These are phyloP conservation scores for Lamprologus sp. DNA, from an alignment of 2,113 vertebrate genomes.

Conservation along the genomic window DNA sequence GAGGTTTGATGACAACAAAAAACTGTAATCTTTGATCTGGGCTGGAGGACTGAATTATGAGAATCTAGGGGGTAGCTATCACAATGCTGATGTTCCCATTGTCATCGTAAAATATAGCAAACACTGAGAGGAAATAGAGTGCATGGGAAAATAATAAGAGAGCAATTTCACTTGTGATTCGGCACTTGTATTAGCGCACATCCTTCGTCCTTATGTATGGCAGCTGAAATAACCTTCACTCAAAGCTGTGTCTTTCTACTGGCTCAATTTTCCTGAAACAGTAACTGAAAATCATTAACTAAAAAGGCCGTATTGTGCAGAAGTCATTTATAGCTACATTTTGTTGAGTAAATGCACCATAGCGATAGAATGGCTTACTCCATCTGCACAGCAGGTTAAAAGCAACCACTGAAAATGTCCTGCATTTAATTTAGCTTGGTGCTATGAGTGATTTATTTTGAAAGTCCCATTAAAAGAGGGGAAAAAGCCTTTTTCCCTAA, in stretches of 20 bases:
- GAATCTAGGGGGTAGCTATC: background rate
- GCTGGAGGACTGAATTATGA: background rate
- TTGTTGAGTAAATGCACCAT: conserved; percentile 26
- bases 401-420: conserved; percentile 22
- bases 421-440: conserved; percentile 29
- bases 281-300: conserved; percentile 33
- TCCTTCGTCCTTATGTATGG: background rate
- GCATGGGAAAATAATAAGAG: background rate
- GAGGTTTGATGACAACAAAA: background rate
- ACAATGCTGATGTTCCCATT: background rate
- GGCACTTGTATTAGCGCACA: background rate
- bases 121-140: background rate
- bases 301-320: conserved; percentile 6
- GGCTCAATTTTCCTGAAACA: background rate
- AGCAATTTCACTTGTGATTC: background rate
- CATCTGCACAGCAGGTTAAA: conserved; percentile 27
- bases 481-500: background rate
- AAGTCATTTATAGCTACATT: conserved; percentile 26
- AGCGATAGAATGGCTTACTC: background rate
- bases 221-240: background rate
- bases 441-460: conserved; percentile 39
- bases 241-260: background rate
- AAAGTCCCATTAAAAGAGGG: conserved; percentile 19
- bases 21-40: background rate
- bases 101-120: background rate